Conservation (phyloP, 2,888 invertebrate genomes). For the Leptura quadrifasciata region DNA sequence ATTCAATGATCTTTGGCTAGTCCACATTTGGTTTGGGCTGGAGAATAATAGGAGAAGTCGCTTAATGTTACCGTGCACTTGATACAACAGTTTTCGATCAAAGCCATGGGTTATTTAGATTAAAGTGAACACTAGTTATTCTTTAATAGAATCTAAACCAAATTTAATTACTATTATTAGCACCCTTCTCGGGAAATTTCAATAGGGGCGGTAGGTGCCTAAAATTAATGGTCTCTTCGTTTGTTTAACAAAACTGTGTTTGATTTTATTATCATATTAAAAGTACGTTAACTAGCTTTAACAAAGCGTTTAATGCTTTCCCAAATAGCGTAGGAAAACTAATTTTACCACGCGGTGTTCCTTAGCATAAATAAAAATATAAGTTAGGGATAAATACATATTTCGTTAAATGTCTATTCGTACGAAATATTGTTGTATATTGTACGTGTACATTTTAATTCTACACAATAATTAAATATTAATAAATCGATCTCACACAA, state of each 20-base stretch:
- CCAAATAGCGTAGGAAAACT: conserved; percentile 10
- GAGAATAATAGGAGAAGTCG: conserved; percentile 39
- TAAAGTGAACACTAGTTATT: conserved; percentile 2
- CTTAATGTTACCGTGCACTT: conserved; percentile 36
- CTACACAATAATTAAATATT: no score
- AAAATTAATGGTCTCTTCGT: conserved; percentile 30
- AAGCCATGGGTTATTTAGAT: neutral
- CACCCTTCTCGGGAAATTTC: conserved; percentile 2
- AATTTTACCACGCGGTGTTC: neutral
- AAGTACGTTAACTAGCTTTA: conserved; percentile 25
- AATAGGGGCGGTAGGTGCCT: conserved; percentile 19
- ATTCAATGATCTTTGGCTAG: neutral
- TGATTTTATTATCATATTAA: conserved; percentile 16
- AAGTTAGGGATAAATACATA: neutral
- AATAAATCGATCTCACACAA: no score
- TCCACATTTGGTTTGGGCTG: conserved; percentile 22
- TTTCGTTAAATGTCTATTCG: neutral
- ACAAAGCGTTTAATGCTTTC: neutral
- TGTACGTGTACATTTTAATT: no score
- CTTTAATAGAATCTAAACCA: neutral
- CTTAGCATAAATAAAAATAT: neutral
- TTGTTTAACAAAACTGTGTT: conserved; percentile 34
- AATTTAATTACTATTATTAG: conserved; percentile 24
- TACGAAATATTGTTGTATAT: no score
- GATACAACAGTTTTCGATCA: neutral